Evolutionary conservation across 2,888 invertebrate genomes (phyloP).

Genomic region (Hipparchia semele): DNA sequence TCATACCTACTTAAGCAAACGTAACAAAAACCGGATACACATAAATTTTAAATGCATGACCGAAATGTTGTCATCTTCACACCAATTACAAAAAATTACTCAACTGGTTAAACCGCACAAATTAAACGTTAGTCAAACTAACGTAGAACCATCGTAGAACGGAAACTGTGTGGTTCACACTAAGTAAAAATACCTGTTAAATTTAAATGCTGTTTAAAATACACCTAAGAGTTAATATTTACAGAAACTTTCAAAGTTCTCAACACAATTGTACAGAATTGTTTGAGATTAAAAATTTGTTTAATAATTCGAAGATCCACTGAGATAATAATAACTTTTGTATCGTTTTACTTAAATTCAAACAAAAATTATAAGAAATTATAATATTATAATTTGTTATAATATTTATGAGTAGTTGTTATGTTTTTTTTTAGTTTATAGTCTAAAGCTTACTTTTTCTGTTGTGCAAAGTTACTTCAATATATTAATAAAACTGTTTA

Average conservation of each 20-base stretch:
- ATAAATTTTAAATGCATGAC: conserved; percentile 27
- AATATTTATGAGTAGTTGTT: too few relatives aligned
- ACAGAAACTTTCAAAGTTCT: not conserved
- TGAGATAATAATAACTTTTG: too few relatives aligned
- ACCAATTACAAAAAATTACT: conserved; percentile 28
- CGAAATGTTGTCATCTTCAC: conserved; percentile 28
- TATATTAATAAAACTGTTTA: too few relatives aligned
- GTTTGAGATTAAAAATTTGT: not conserved
- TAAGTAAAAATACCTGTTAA: not conserved
- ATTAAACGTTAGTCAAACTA: conserved; percentile 24
- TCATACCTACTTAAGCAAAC: conserved; percentile 12
- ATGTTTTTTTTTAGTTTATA: too few relatives aligned
- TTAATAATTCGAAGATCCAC: too few relatives aligned
- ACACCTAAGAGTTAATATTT: not conserved
- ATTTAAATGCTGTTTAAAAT: not conserved
- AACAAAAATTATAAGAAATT: not conserved
- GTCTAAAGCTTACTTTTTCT: too few relatives aligned
- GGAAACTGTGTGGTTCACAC: not conserved
- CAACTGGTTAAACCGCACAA: conserved; percentile 19
- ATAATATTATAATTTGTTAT: too few relatives aligned
- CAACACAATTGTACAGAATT: not conserved
- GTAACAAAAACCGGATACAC: conserved; percentile 11
- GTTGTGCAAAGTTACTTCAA: too few relatives aligned
- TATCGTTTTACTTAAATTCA: not conserved
- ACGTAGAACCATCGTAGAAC: not conserved